phyloP scores from a whole-genome alignment of 1,140 invertebrate species.

The Danaus plexippus region DNA sequence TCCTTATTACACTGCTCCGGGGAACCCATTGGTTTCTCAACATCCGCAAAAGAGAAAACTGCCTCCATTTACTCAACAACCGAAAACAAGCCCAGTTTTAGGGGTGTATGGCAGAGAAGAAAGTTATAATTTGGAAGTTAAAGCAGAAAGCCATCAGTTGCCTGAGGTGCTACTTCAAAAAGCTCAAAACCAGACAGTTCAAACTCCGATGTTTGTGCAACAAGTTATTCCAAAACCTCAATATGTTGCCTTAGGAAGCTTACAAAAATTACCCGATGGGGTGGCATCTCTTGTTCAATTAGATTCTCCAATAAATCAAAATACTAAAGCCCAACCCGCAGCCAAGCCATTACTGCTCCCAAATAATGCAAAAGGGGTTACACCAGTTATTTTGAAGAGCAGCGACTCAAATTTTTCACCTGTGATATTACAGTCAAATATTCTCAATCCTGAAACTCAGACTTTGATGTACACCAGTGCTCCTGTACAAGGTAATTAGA shows the following conservation, averaged over 20 bases:
- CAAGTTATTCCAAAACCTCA: conserved; percentile 57
- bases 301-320: conserved; percentile 40
- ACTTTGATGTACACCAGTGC: conserved; percentile 75
- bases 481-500: conserved; percentile 54
- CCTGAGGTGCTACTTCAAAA: conserved; percentile 41
- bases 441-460: conserved; percentile 57
- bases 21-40: conserved; percentile 59
- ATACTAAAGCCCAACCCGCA: conserved; percentile 35
- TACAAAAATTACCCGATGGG: conserved; percentile 46
- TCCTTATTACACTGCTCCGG: conserved; percentile 36
- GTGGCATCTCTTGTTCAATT: conserved; percentile 42
- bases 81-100: conserved; percentile 41
- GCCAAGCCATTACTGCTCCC: conserved; percentile 67
- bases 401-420: conserved; percentile 61
- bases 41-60: conserved; percentile 37
- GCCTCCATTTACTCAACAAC: conserved; percentile 26
- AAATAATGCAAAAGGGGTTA: conserved; percentile 55
- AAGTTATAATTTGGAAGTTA: conserved; percentile 37
- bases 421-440: conserved; percentile 62
- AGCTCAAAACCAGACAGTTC: conserved; percentile 31
- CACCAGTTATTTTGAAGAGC: conserved; percentile 60
- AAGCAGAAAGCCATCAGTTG: conserved; percentile 28
- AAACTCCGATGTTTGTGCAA: conserved; percentile 54
- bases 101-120: conserved; percentile 44
- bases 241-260: conserved; percentile 47